These are phyloP conservation scores for Crocuta crocuta DNA, from an alignment of 2,113 vertebrate species.

Conservation along the genomic window DNA sequence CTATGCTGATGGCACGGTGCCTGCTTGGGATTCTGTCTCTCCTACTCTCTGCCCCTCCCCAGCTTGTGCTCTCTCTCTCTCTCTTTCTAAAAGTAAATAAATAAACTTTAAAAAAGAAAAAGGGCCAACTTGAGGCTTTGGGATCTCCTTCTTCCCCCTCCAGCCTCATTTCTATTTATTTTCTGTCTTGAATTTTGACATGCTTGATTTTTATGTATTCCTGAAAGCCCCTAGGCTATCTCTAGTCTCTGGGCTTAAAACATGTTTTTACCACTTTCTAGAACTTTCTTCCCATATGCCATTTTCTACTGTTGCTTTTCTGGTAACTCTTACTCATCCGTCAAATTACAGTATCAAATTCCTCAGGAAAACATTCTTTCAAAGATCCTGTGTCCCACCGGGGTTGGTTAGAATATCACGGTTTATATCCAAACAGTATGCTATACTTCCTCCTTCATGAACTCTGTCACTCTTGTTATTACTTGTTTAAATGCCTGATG, in stretches of 20 bases:
- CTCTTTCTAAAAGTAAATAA: too few species aligned
- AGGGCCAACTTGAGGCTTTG: neutral
- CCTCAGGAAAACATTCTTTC: neutral
- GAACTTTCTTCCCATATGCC: neutral
- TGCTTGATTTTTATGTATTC: neutral
- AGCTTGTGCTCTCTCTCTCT: too few species aligned
- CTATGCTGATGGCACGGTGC: too few species aligned
- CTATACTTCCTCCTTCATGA: neutral
- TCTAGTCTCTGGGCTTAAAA: neutral
- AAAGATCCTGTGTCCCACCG: neutral
- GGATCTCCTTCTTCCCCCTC: neutral
- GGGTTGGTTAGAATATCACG: neutral
- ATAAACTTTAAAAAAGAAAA: neutral
- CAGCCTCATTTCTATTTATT: neutral
- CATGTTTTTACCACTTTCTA: slow-evolving; percentile 18
- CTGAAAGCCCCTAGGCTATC: neutral
- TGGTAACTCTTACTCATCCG: neutral
- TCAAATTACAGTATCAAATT: neutral
- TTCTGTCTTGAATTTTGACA: neutral
- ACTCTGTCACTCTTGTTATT: neutral
- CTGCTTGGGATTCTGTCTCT: too few species aligned
- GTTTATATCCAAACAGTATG: neutral
- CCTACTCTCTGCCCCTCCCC: too few species aligned
- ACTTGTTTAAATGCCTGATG: neutral
- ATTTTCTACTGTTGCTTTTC: neutral